These are phyloP conservation scores for Embidobia sp. DNA, from an alignment of 2,888 invertebrate genomes.

Conservation along the genomic window DNA sequence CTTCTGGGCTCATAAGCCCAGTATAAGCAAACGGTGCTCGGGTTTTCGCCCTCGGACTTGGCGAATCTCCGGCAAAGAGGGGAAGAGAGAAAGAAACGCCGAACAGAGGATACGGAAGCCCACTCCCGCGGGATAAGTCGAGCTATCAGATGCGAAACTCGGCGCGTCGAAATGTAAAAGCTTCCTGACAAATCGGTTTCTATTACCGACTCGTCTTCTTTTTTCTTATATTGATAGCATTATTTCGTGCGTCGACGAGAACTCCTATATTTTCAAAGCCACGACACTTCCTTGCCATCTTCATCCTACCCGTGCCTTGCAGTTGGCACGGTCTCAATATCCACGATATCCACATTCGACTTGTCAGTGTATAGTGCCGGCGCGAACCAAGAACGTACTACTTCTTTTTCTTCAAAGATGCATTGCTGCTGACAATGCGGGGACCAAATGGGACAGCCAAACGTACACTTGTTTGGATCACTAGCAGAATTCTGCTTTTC, in stretches of 20 bases:
- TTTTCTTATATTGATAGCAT: conserved; percentile 75
- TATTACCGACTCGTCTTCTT: conserved; percentile 72
- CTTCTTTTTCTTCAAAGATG: conserved; percentile 52
- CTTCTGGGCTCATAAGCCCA: conserved; percentile 71
- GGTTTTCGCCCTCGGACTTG: conserved; percentile 60
- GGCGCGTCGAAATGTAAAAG: conserved; percentile 78
- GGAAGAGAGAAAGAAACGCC: not conserved
- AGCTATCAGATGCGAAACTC: conserved; percentile 75
- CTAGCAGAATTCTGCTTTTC: no score
- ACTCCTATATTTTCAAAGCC: conserved; percentile 64
- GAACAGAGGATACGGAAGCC: conserved; percentile 23
- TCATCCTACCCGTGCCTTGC: conserved; percentile 58
- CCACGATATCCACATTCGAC: conserved; percentile 45
- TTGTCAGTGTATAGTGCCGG: conserved; percentile 52
- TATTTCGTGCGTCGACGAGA: conserved; percentile 71
- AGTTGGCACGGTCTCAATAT: conserved; percentile 65
- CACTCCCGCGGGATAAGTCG: conserved; percentile 74
- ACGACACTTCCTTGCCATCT: conserved; percentile 61
- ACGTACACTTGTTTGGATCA: not conserved
- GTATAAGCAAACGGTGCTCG: conserved; percentile 64
- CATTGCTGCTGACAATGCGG: conserved; percentile 57
- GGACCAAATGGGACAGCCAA: conserved; percentile 11
- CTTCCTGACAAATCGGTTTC: conserved; percentile 78
- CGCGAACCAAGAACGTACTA: conserved; percentile 27
- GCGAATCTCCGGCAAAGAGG: conserved; percentile 10